Evolutionary conservation across 23 tunicate genomes (phyloP), one percentile per base, ranked within the genome.

Genomic region (Ascidia mentula): DNA sequence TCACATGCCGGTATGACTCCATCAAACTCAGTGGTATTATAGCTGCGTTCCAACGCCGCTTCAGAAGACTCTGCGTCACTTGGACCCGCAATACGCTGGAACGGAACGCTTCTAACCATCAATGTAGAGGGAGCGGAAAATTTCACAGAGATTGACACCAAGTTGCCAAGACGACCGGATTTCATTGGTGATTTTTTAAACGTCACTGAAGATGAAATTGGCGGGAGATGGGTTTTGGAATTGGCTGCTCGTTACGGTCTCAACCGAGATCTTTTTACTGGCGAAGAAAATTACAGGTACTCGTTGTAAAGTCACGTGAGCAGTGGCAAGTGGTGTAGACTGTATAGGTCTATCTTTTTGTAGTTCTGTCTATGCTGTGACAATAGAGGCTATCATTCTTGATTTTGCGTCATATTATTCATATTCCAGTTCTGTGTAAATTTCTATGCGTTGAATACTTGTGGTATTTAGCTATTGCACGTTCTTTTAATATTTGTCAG

Each of bases 151-250:
- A 45, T 79, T 79, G 72, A 69, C 45, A 38, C 73, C 31, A 38
- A 17, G 17, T 69, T 79, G 34, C 83, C 83, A 36, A 46, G 34
- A 28, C 73, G 83, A 60, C 83, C 83, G 36, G 40, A 38, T 6
- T 79, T 79, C 37, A 37, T 79, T 5, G 17, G 36, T 32, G 83
- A 79, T 60, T 60, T 79, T 24, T 18, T 40, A 17, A 32, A 60
- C 60, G 42, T 79, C 17, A 40, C 82, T 15, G 45, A 32, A 8
- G 45, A 60, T 32, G 35, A 70, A 6, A 33, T 70, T 30, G 18
- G 32, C 2, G 72, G 36, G 13, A 79, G 35, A 79, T 79, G 59
- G 33, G 30, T 60, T 79, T 38, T 79, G 39, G 83, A 79, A 60
- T 4, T 36, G 18, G 32, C 40, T 0, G 40, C 40, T 3, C 24